Base-by-base conservation (phyloP, 2,797 vertebrate species). In the Lithobates sylvaticus region DNA sequence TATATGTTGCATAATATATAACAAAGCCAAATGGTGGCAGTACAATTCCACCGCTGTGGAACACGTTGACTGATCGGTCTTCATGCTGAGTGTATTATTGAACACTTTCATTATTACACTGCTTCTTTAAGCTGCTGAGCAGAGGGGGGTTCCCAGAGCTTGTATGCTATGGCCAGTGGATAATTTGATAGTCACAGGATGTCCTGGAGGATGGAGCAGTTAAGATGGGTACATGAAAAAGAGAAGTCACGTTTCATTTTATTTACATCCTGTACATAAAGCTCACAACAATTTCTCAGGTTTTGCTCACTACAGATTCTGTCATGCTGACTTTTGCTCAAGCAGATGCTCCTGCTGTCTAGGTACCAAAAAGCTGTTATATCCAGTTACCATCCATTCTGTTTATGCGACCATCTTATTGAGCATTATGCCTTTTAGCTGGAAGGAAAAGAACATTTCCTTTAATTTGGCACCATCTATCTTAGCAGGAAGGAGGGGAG, bases 401-500 rank as follows among this genome's bases (percentile, higher is more conserved):
- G 82, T 84, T 76, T 76, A 84, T 83, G 58, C 76, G 81, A 50
- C 64, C 42, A n/a, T 84, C 82, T 84, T 77, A 69, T 54, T 44
- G 36, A 84, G 74, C 74, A 76, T 84, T 76, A 76, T 84, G 82
- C 50, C 74, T 68, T 32, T 77, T 76, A 54, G 82, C 82, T 84
- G 26, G 82, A 77, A 76, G 44, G 82, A 61, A 67, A 77, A 72
- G 76, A 84, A 77, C 82, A 84, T 70, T 84, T 84, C 65, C 42
- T 83, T 67, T 84, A 77, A 84, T 84, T 84, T 84, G 74, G 74
- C 64, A 84, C n/a, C 74, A 76, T 70, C 68, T 76, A 69, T 84
- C 74, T 77, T 77, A 77, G 65, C 73, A 73, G 78, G 78, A 75
- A 76, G 39, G 42, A 84, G 42, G 27, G 23, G n/a, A 76, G 67